These are phyloP conservation scores for Caenorhabditis becei DNA, from an alignment of 2,888 invertebrate genomes.

Conservation along the genomic window DNA sequence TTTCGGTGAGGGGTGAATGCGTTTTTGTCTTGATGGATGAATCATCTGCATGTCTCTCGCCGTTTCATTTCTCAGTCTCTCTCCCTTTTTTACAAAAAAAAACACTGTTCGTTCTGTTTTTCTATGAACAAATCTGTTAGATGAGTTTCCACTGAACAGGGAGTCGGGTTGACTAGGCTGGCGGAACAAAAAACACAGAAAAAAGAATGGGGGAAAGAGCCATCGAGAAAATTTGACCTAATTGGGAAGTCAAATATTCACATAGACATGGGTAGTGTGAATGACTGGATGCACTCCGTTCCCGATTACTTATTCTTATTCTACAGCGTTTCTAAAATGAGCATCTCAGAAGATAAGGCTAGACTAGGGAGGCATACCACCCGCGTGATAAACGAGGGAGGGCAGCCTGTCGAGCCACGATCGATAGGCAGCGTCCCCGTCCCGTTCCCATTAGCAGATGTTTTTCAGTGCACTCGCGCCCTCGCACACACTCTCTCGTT, in stretches of 20 bases:
- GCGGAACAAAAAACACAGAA: neutral
- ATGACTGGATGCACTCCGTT: neutral
- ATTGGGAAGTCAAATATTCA: constrained; percentile 17
- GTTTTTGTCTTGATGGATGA: constrained; percentile 4
- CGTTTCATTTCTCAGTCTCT: neutral
- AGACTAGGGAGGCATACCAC: too few species aligned
- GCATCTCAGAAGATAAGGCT: too few species aligned
- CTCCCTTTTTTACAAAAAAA: too few species aligned
- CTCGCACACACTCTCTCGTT: too few species aligned
- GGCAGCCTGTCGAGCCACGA: too few species aligned
- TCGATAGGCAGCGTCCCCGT: too few species aligned
- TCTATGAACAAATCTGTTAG: neutral
- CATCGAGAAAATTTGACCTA: constrained; percentile 1
- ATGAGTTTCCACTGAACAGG: neutral
- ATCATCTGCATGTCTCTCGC: neutral
- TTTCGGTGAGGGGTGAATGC: neutral
- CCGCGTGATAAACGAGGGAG: too few species aligned
- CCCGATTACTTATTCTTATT: too few species aligned
- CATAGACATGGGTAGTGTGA: neutral
- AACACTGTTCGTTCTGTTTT: neutral
- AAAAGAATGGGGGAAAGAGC: neutral
- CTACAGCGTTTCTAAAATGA: too few species aligned
- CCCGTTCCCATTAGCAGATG: too few species aligned
- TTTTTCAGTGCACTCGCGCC: too few species aligned
- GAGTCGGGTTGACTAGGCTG: neutral